Evolutionary conservation across 2,888 invertebrate genomes (phyloP), one percentile per base, ranked within the genome.

Genomic region (Acanthopleura granulata): DNA sequence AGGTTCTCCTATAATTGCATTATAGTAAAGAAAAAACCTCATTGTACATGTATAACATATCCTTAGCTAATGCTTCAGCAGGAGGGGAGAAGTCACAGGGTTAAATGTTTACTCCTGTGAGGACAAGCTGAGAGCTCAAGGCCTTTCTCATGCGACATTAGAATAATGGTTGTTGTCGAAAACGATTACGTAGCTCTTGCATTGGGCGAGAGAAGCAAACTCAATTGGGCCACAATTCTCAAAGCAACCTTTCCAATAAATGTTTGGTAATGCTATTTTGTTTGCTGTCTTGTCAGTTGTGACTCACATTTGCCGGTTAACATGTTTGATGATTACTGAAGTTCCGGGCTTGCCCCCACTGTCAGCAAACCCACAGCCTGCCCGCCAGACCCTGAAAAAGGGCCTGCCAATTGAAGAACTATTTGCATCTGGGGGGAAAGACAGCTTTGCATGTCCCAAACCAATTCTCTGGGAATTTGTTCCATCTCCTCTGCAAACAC

Each of bases 371-470:
- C 66, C 66, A 9, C 22, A 3, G 6, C 22, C 16, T 14, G 29
- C 22, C 29, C 6, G 66, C 25, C 12, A 57, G 57, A 22, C 66
- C 29, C 29, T 66, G 66, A 18, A 49, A 40, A 49, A 49, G 50
- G 49, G 71, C 18, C 30, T 27, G 18, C 50, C 71, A 71, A 49
- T 71, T 71, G 71, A 49, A 40, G 40, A 49, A 49, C 16, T 71
- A 71, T 71, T 71, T 71, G 49, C 71, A 49, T 40, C 50, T 71
- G 50, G 40, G 71, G 22, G 18, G 25, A 66, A 49, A 49, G 71
- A 66, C 22, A 22, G 29, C 66, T 66, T 66, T 66, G 66, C 66
- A 66, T 66, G 66, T 66, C 66, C 66, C 66, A 22, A 66, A 66
- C 66, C 66, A 66, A 66, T 66, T 66, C 66, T 15, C 66, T 1